A percentile compares a stretch with the other conserved stretches of the same genome.
Evolutionary conservation across 2,888 invertebrate species (phyloP).

Genomic region (Terebella lapidaria): DNA sequence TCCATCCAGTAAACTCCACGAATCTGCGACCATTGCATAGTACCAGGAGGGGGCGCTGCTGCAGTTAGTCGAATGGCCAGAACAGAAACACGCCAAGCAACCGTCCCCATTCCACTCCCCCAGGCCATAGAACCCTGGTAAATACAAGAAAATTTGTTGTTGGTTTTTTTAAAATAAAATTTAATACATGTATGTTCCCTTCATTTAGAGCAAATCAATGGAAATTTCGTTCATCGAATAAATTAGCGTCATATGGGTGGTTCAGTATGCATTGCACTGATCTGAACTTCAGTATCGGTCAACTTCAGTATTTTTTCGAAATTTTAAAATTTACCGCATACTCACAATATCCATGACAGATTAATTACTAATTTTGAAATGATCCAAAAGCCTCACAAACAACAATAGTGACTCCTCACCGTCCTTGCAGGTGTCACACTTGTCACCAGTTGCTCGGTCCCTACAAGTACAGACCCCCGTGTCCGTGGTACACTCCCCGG

Average conservation of each 20-base stretch:
- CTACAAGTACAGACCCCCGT: constrained; percentile 31
- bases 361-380: no score
- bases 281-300: no score
- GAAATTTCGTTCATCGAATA: no score
- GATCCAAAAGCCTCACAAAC: neutral
- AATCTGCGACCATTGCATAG: constrained; percentile 13
- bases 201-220: no score
- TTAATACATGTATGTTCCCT: no score
- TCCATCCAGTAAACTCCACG: constrained; percentile 23
- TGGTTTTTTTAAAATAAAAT: no score
- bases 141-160: neutral
- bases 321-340: no score
- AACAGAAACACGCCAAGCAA: constrained; percentile 33
- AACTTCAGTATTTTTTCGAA: no score
- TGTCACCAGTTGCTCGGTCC: constrained; percentile 20
- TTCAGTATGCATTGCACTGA: no score
- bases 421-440: constrained; percentile 28
- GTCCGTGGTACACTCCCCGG: constrained; percentile 23
- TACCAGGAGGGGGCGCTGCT: constrained; percentile 27
- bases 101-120: constrained; percentile 29
- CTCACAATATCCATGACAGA: no score
- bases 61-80: constrained; percentile 29
- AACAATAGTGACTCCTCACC: constrained; percentile 20
- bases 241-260: no score
- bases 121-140: constrained; percentile 29